These are phyloP conservation scores for Chaetogeoica ovagalla DNA, from an alignment of 2,888 invertebrate genomes.

Conservation along the genomic window DNA sequence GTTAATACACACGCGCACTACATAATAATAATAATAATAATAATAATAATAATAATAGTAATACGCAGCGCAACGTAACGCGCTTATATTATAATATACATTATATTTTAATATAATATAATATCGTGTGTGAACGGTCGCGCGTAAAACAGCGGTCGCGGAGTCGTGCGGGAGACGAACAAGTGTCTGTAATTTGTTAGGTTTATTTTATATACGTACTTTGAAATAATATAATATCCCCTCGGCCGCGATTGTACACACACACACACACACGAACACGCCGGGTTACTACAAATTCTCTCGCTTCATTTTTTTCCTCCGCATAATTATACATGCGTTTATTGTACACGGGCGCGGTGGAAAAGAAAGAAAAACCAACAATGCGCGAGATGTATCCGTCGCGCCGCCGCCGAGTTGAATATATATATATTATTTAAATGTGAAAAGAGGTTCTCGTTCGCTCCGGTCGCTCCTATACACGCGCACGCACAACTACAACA, in stretches of 20 bases:
- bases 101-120: too few species aligned
- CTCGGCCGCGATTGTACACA: too few species aligned
- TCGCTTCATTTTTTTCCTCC: slow-evolving; percentile 10
- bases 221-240: neutral
- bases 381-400: neutral
- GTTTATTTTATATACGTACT: neutral
- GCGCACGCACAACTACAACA: neutral
- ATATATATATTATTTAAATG: slow-evolving; percentile 39
- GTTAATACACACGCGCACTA: too few species aligned
- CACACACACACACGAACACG: slow-evolving; percentile 3
- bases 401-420: too few species aligned
- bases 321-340: slow-evolving; percentile 24
- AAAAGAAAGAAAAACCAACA: slow-evolving; percentile 45
- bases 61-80: too few species aligned
- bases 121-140: too few species aligned
- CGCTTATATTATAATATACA: too few species aligned
- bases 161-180: slow-evolving; percentile 2
- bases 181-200: slow-evolving; percentile 51
- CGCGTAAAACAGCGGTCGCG: too few species aligned
- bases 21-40: too few species aligned
- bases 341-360: neutral
- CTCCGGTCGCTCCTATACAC: neutral
- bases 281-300: too few species aligned
- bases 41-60: too few species aligned
- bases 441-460: slow-evolving; percentile 47